These are phyloP conservation scores for Amniataba percoides DNA, from an alignment of 2,797 vertebrate species.

Conservation along the genomic window DNA sequence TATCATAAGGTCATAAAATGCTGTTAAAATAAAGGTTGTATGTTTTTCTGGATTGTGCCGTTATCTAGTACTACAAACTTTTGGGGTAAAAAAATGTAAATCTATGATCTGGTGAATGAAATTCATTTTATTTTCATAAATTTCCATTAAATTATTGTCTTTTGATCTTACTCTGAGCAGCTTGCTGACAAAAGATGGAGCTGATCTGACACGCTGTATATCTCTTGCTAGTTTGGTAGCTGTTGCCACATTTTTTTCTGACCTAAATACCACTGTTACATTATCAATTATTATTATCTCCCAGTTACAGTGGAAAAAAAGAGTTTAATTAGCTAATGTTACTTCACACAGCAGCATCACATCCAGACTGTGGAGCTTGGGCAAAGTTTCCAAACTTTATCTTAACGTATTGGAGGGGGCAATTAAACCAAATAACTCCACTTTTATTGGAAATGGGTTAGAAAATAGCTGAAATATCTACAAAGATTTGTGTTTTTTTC, in stretches of 20 bases:
- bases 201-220: background rate
- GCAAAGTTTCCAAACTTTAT: background rate
- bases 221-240: background rate
- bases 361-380: background rate
- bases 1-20: background rate
- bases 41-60: too few species aligned
- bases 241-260: background rate
- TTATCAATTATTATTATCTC: background rate
- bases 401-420: too few species aligned
- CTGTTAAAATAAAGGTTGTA: slow-evolving; percentile 4
- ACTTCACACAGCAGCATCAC: background rate
- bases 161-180: too few species aligned
- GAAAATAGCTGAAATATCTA: background rate
- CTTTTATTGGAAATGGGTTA: background rate
- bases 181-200: too few species aligned
- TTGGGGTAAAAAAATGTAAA: too few species aligned
- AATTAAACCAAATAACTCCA: background rate
- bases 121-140: too few species aligned
- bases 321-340: background rate
- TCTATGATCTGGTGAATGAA: too few species aligned
- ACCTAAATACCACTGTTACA: background rate
- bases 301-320: background rate
- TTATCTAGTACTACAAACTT: too few species aligned
- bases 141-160: too few species aligned
- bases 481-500: background rate